Evolutionary conservation across 2,113 vertebrate species (phyloP).

Genomic region (Cynopterus brachyotis): DNA sequence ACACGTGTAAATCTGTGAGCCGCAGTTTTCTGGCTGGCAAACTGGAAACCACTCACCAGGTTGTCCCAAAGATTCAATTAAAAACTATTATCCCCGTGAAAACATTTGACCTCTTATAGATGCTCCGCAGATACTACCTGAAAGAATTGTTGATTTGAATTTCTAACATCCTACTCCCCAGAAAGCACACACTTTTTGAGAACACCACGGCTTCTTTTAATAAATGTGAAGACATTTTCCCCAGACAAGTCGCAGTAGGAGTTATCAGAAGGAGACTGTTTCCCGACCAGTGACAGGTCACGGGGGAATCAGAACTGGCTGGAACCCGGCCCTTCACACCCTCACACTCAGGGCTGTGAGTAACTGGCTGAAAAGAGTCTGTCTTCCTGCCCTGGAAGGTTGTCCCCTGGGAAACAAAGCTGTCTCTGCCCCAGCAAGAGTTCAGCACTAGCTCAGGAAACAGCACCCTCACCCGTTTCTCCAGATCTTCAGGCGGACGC

Average conservation of each 20-base stretch:
- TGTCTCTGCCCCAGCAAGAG: neutral
- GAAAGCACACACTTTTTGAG: neutral
- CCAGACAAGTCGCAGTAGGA: neutral
- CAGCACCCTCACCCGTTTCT: constrained; percentile 40
- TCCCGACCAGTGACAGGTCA: neutral
- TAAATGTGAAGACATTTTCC: neutral
- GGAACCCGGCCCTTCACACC: neutral
- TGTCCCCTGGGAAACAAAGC: neutral
- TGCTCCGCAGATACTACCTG: neutral
- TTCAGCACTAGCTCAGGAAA: constrained; percentile 71
- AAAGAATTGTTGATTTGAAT: neutral
- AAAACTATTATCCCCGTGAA: neutral
- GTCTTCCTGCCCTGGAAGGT: neutral
- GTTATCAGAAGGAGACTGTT: neutral
- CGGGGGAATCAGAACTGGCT: neutral
- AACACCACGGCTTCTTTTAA: neutral
- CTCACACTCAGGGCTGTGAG: neutral
- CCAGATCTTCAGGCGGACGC: neutral
- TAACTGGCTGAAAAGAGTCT: neutral
- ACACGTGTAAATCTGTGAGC: too few species aligned
- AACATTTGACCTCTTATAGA: neutral
- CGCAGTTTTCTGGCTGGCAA: neutral
- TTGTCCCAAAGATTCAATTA: neutral
- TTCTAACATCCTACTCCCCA: neutral
- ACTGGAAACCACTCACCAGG: neutral